Conservation (phyloP, 2,888 invertebrate species). For the Heliconius ethilla region DNA sequence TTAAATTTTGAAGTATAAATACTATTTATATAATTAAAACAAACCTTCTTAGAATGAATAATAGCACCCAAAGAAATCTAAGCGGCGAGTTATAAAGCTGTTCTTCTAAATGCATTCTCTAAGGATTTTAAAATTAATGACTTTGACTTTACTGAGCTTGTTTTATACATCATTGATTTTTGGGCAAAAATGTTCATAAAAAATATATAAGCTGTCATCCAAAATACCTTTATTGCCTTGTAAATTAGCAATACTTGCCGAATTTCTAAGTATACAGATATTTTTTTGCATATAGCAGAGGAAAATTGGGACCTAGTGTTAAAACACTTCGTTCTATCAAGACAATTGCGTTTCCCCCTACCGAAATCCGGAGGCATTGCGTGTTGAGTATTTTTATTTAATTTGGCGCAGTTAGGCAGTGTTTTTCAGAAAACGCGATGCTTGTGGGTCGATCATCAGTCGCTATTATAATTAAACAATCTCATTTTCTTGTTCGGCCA, state of each 20-base stretch:
- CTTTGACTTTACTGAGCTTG: slow-evolving; percentile 10
- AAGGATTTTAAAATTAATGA: slow-evolving; percentile 25
- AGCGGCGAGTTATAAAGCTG: slow-evolving; percentile 18
- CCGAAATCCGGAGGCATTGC: no score
- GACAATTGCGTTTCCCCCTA: no score
- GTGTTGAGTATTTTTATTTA: no score
- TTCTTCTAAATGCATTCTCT: slow-evolving; percentile 7
- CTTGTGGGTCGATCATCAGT: no score
- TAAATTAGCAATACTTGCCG: background rate
- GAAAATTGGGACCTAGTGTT: no score
- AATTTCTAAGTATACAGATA: background rate
- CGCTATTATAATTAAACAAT: no score
- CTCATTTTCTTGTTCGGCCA: no score
- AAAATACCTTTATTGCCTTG: slow-evolving; percentile 7
- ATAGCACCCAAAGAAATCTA: slow-evolving; percentile 23
- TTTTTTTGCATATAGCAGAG: no score
- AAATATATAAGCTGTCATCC: background rate
- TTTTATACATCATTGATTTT: background rate
- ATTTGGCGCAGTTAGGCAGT: no score
- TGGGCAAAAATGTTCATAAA: background rate
- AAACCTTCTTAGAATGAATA: slow-evolving; percentile 12
- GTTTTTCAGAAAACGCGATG: no score
- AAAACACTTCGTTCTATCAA: no score
- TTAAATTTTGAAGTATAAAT: background rate
- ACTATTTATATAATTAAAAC: slow-evolving; percentile 5